These are phyloP conservation scores for Lordiphosa clarofinis DNA, from an alignment of 1,140 invertebrate genomes.

Conservation along the genomic window DNA sequence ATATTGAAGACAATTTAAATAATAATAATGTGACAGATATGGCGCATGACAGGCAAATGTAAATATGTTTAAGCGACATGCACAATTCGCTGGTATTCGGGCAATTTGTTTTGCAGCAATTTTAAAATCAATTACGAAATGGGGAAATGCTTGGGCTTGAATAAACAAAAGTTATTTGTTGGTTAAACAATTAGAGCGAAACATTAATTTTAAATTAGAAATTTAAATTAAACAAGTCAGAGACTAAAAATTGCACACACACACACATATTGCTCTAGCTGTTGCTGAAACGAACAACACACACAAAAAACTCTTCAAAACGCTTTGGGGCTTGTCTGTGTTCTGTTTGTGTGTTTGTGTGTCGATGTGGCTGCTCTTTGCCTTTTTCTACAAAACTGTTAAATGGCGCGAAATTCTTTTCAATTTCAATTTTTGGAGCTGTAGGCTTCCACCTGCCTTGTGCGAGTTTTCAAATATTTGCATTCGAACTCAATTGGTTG, in stretches of 20 bases:
- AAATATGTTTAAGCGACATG: not conserved
- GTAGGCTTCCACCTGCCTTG: conserved; percentile 22
- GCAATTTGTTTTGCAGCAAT: not conserved
- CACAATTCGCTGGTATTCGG: conserved; percentile 1
- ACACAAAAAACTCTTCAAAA: not conserved
- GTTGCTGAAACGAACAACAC: not conserved
- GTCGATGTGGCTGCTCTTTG: not conserved
- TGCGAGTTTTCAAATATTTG: conserved; percentile 61
- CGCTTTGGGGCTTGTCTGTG: conserved; percentile 6
- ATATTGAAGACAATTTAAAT: conserved; percentile 46
- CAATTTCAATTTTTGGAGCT: conserved; percentile 58
- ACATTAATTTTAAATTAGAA: no score
- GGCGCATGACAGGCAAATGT: not conserved
- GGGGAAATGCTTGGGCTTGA: not conserved
- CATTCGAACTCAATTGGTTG: conserved; percentile 73
- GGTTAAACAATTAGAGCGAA: no score
- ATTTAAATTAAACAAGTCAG: no score
- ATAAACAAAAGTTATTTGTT: not conserved
- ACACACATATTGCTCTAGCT: no score
- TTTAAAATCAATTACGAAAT: no score
- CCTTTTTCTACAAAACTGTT: conserved; percentile 37
- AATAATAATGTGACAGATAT: conserved; percentile 9
- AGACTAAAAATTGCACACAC: no score
- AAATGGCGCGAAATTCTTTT: conserved; percentile 72
- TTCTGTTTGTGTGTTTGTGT: conserved; percentile 2